Conservation (phyloP, 2,113 vertebrate species). For the Proteles cristata region DNA sequence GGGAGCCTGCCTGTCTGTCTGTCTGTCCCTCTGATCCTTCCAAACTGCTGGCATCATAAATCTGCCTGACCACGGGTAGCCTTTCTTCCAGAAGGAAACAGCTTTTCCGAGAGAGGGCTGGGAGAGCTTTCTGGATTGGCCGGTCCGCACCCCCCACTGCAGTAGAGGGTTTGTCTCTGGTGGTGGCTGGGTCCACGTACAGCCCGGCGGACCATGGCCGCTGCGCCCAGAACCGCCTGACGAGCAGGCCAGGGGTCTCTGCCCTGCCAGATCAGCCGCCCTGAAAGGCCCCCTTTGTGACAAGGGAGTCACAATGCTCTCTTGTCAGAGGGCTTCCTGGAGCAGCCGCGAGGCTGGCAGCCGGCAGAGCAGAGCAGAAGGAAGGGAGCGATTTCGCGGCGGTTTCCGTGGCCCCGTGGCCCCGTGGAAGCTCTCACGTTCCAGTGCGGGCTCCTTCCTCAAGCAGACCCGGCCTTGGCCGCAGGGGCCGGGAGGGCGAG, state of each 20-base stretch:
- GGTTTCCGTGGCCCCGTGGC: constrained; percentile 83
- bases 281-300: constrained; percentile 87
- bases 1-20: neutral
- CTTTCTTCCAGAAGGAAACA: neutral
- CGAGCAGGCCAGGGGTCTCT: constrained; percentile 80
- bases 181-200: constrained; percentile 16
- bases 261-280: constrained; percentile 69
- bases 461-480: fast-evolving
- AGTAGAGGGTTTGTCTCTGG: constrained; percentile 48
- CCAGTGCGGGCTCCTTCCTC: neutral
- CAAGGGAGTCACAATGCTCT: constrained; percentile 81
- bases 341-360: constrained; percentile 69
- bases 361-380: constrained; percentile 77
- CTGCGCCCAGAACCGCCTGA: constrained; percentile 73
- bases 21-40: neutral
- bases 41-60: fast-evolving
- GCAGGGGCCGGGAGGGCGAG: neutral
- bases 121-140: neutral
- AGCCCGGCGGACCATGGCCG: constrained; percentile 79
- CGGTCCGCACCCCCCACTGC: constrained; percentile 52
- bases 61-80: fast-evolving
- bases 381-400: constrained; percentile 87
- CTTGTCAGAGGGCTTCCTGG: constrained; percentile 83
- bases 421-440: constrained; percentile 63
- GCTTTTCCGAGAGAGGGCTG: fast-evolving